Percentiles rank a stretch among this genome's conserved stretches.
phyloP scores from a whole-genome alignment of 2,888 invertebrate species.

The Diaphora mendica region DNA sequence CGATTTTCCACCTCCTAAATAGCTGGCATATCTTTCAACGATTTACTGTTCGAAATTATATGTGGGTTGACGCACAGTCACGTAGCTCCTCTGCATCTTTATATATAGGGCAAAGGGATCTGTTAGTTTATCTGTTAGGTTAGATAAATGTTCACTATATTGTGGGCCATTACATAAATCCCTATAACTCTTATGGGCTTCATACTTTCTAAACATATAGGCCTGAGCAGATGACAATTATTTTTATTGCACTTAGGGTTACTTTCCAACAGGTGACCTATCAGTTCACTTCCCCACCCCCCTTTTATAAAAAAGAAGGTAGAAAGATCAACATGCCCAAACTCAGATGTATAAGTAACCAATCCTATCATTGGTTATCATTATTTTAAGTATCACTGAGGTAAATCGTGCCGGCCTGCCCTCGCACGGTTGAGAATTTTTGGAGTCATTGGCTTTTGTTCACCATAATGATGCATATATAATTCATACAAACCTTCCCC shows the following conservation, averaged over 20 bases:
- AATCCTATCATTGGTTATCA: not conserved
- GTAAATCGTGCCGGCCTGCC: too few species aligned
- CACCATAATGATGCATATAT: too few species aligned
- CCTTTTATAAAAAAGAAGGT: too few species aligned
- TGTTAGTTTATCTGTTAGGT: constrained; percentile 16
- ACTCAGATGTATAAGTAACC: too few species aligned
- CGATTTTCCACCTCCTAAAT: constrained; percentile 37
- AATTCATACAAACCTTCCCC: too few species aligned
- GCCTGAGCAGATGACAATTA: not conserved
- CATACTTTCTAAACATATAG: not conserved
- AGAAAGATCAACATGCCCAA: too few species aligned
- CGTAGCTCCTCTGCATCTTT: constrained; percentile 30
- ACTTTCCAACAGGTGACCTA: too few species aligned
- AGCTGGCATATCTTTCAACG: constrained; percentile 39
- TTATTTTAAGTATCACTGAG: not conserved
- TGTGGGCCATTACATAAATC: not conserved
- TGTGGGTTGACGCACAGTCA: constrained; percentile 28
- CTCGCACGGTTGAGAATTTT: too few species aligned
- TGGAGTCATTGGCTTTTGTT: too few species aligned
- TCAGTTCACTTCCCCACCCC: too few species aligned
- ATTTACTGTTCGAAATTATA: constrained; percentile 42
- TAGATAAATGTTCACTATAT: not conserved
- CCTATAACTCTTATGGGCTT: not conserved
- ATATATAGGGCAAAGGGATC: constrained; percentile 18
- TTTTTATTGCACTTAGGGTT: not conserved